A percentile compares a stretch with the other conserved stretches of the same genome.
phyloP scores from a whole-genome alignment of 2,797 vertebrate species.

The Helarctos malayanus region DNA sequence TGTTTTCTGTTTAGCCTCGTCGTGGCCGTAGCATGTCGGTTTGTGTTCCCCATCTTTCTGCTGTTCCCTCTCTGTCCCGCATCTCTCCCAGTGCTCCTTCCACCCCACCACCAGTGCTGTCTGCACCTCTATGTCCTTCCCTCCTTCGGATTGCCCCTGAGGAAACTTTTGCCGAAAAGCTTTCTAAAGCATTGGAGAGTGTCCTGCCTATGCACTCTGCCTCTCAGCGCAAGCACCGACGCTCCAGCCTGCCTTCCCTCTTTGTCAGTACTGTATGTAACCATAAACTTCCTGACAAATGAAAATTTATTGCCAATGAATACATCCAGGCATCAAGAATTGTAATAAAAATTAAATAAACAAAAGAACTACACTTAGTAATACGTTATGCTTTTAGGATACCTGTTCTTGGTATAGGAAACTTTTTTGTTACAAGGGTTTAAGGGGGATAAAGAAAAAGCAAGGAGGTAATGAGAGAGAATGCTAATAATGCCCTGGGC shows the following conservation, averaged over 20 bases:
- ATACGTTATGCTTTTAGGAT: slow-evolving; percentile 70
- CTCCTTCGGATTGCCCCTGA: slow-evolving; percentile 92
- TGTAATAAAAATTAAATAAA: slow-evolving; percentile 67
- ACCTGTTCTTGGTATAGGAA: slow-evolving; percentile 43
- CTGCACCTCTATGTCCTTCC: slow-evolving; percentile 91
- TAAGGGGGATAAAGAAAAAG: not conserved
- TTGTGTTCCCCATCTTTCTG: slow-evolving; percentile 95
- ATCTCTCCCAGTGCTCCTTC: slow-evolving; percentile 95
- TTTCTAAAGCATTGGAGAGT: slow-evolving; percentile 98
- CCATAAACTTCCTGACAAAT: slow-evolving; percentile 89
- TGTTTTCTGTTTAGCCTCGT: slow-evolving; percentile 91
- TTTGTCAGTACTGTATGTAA: slow-evolving; percentile 98
- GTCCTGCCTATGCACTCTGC: slow-evolving; percentile 96
- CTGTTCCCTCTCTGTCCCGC: slow-evolving; percentile 90
- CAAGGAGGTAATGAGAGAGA: slow-evolving; percentile 71
- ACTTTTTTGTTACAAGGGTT: slow-evolving; percentile 51
- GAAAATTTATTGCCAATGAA: slow-evolving; percentile 92
- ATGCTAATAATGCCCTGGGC: slow-evolving; percentile 16
- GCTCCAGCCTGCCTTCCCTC: slow-evolving; percentile 98
- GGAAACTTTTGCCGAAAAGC: slow-evolving; percentile 97
- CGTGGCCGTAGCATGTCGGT: slow-evolving; percentile 99
- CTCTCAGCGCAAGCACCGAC: slow-evolving; percentile 93
- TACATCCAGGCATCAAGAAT: slow-evolving; percentile 89
- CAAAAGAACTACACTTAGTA: slow-evolving; percentile 49
- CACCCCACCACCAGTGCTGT: slow-evolving; percentile 90